Evolutionary conservation across 2,113 vertebrate genomes (phyloP).

Genomic region (Spilogale gracilis): DNA sequence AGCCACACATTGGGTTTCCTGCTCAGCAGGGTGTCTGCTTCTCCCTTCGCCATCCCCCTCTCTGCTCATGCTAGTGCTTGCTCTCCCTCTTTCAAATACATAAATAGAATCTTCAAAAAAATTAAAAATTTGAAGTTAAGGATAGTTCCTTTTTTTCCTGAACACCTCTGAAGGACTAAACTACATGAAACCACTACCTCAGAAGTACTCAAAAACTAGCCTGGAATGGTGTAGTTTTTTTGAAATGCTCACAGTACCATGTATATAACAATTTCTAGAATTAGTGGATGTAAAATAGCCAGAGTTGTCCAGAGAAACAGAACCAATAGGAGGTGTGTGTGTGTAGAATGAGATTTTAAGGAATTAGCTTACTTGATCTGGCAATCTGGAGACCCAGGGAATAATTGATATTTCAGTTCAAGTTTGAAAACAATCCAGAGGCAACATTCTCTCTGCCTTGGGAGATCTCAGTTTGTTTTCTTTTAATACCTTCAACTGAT

Average conservation of each 20-base stretch:
- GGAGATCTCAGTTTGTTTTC: background rate
- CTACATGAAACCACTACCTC: background rate
- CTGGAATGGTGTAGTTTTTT: background rate
- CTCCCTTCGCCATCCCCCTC: background rate
- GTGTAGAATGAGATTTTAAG: background rate
- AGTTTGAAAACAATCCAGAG: background rate
- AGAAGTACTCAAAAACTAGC: background rate
- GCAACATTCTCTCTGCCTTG: background rate
- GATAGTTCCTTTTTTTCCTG: background rate
- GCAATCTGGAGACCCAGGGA: background rate
- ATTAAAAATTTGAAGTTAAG: background rate
- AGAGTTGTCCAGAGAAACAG: background rate
- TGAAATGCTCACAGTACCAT: background rate
- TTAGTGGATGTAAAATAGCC: background rate
- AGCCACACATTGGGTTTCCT: background rate
- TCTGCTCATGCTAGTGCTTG: background rate
- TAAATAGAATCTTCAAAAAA: background rate
- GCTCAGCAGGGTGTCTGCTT: background rate
- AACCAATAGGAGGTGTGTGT: background rate
- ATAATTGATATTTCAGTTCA: background rate
- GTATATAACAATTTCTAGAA: background rate
- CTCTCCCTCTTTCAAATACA: background rate
- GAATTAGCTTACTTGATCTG: background rate
- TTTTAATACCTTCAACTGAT: background rate
- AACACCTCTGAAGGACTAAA: background rate